These are phyloP conservation scores for Contarinia nasturtii DNA, from an alignment of 1,140 invertebrate genomes.

Conservation along the genomic window DNA sequence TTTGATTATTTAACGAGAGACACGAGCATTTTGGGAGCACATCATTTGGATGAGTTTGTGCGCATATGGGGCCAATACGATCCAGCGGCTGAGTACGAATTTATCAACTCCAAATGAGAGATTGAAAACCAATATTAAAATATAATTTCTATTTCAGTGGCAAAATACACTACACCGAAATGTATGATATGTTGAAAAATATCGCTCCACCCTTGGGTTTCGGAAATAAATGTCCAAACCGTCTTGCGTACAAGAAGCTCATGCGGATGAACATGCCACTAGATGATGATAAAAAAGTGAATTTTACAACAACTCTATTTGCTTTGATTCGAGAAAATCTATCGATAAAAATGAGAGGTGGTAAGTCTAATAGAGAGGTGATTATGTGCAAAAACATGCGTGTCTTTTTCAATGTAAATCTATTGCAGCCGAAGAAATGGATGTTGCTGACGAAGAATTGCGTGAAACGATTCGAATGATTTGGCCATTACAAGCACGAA, in stretches of 20 bases:
- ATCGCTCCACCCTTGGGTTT: conserved; percentile 99
- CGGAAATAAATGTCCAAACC: conserved; percentile 98
- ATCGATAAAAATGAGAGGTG: conserved; percentile 93
- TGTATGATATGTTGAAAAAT: conserved; percentile 99
- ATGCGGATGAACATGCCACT: conserved; percentile 99
- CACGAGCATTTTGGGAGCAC: conserved; percentile 95
- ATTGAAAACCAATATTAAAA: background rate
- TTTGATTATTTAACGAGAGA: conserved; percentile 99
- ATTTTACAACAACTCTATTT: conserved; percentile 97
- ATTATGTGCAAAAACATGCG: background rate
- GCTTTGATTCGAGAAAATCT: conserved; percentile 96
- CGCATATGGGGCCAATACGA: conserved; percentile 99
- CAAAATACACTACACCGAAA: conserved; percentile 94
- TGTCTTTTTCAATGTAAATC: conserved; percentile 5
- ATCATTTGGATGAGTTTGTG: conserved; percentile 99
- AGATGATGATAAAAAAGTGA: conserved; percentile 86
- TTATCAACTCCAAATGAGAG: conserved; percentile 3
- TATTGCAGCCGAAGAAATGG: conserved; percentile 87
- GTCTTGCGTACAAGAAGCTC: conserved; percentile 95
- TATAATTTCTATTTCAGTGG: conserved; percentile 43
- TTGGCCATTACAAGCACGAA: conserved; percentile 96
- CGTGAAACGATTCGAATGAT: conserved; percentile 89
- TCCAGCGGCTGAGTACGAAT: conserved; percentile 89
- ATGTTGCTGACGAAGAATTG: conserved; percentile 92
- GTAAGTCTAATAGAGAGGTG: too few relatives aligned